Percentiles rank a stretch among this genome's conserved stretches.
Evolutionary conservation across 2,113 vertebrate genomes (phyloP).

Genomic region (Clinocottus analis): DNA sequence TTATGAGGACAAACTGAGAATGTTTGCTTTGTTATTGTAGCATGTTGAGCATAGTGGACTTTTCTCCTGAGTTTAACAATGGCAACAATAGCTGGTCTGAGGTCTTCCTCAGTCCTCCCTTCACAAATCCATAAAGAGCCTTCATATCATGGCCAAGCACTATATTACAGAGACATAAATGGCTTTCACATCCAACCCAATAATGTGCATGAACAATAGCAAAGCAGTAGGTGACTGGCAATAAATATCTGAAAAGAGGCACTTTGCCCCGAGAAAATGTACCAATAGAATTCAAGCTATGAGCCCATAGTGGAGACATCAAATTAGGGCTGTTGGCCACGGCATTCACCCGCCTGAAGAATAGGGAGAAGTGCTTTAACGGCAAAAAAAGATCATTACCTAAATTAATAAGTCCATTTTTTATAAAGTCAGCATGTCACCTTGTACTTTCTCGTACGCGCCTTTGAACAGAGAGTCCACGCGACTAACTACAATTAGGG

Average conservation of each 20-base stretch:
- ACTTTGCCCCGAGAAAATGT: conserved; percentile 60
- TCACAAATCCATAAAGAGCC: conserved; percentile 58
- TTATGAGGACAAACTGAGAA: conserved; percentile 28
- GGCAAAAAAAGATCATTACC: conserved; percentile 53
- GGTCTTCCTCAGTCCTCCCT: conserved; percentile 40
- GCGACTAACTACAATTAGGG: conserved; percentile 52
- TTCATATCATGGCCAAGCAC: conserved; percentile 52
- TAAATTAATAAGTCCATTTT: conserved; percentile 60
- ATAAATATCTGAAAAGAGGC: conserved; percentile 75
- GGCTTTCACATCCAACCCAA: conserved; percentile 61
- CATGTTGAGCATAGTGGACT: conserved; percentile 28
- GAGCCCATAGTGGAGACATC: conserved; percentile 37
- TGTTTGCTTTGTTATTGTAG: conserved; percentile 55
- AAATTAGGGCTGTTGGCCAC: conserved; percentile 38
- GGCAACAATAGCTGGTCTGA: conserved; percentile 43
- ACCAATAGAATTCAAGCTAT: conserved; percentile 42
- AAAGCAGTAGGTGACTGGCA: conserved; percentile 70
- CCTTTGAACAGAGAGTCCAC: conserved; percentile 37
- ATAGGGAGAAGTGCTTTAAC: conserved; percentile 33
- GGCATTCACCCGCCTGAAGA: conserved; percentile 26
- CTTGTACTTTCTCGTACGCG: conserved; percentile 35
- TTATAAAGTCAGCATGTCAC: conserved; percentile 40
- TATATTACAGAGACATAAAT: conserved; percentile 68
- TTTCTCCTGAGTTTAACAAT: conserved; percentile 36
- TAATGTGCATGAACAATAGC: conserved; percentile 74